Evolutionary conservation across 2,113 vertebrate genomes (phyloP).

Genomic region (Podiceps cristatus): DNA sequence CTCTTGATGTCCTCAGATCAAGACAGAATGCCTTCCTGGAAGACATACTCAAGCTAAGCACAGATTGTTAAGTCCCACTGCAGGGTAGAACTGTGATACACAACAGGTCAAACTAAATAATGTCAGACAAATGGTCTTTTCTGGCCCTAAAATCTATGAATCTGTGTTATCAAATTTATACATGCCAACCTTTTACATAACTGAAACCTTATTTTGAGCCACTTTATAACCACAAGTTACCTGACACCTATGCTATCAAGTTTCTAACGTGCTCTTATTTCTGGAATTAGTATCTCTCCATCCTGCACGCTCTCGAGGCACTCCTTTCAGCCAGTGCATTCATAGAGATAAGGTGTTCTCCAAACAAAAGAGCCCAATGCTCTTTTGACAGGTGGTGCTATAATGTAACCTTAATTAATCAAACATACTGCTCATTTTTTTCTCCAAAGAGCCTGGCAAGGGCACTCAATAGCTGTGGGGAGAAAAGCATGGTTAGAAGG

Average conservation of each 20-base stretch:
- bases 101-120: fast-evolving
- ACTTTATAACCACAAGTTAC: neutral
- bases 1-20: neutral
- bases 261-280: neutral
- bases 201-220: neutral
- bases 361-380: neutral
- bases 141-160: neutral
- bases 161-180: neutral
- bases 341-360: neutral
- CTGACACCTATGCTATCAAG: neutral
- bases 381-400: neutral
- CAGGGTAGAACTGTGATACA: neutral
- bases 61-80: neutral
- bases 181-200: neutral
- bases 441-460: neutral
- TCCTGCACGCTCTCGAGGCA: neutral
- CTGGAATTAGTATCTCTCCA: neutral
- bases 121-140: neutral
- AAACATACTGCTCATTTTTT: neutral
- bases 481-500: neutral
- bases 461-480: neutral
- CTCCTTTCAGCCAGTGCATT: neutral
- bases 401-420: slow-evolving; percentile 1
- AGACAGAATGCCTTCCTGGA: neutral
- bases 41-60: neutral